Conservation (phyloP, 2,888 invertebrate species). For the Drosophila peninsularis region DNA sequence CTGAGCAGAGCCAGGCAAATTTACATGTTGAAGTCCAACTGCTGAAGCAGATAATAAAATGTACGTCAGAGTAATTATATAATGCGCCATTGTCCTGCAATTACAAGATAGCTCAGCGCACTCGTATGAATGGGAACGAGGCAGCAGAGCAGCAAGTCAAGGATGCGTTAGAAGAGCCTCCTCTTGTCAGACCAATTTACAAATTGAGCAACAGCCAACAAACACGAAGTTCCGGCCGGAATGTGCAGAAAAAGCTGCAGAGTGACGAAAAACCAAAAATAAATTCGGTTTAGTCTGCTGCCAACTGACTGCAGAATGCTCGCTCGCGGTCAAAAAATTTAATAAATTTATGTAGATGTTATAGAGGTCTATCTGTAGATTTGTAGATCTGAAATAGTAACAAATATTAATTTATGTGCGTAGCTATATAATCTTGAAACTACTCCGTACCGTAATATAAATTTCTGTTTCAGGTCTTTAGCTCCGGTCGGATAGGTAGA, state of each 20-base stretch:
- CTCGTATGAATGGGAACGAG: not conserved
- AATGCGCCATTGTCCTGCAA: slow-evolving; percentile 38
- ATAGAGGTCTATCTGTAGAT: not conserved
- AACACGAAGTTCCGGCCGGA: slow-evolving; percentile 20
- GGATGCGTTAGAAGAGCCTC: slow-evolving; percentile 4
- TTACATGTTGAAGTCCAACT: slow-evolving; percentile 10
- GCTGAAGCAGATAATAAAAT: slow-evolving; percentile 11
- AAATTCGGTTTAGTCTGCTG: not conserved
- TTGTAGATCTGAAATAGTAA: not conserved
- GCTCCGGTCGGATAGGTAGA: not conserved
- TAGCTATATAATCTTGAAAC: not conserved
- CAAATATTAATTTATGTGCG: not conserved
- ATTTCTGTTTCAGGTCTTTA: not conserved
- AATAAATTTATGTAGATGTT: no score
- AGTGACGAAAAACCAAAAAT: not conserved
- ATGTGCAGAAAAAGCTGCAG: slow-evolving; percentile 6
- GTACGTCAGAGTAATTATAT: slow-evolving; percentile 35
- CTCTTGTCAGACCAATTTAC: slow-evolving; percentile 39
- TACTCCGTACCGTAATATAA: no score
- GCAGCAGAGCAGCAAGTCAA: not conserved
- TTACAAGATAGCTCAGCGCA: slow-evolving; percentile 18
- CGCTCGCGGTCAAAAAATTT: not conserved
- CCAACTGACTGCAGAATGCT: not conserved
- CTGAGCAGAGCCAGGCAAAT: not conserved
- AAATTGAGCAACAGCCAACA: slow-evolving; percentile 23